Evolutionary conservation across 2,797 vertebrate species (phyloP).

Genomic region (Menidia menidia): DNA sequence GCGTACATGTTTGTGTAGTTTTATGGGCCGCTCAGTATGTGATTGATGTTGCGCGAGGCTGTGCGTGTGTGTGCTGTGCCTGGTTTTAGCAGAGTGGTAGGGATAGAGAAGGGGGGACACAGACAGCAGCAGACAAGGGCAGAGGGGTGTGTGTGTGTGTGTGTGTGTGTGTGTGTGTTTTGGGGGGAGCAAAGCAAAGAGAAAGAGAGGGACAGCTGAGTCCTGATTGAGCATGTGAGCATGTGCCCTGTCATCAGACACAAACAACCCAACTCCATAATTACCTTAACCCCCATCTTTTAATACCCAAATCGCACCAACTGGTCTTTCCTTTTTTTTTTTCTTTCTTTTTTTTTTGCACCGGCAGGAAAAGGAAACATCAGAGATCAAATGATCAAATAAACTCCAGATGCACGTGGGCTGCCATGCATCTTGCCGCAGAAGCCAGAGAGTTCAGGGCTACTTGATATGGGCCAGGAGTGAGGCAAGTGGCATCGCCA

Average conservation of each 20-base stretch:
- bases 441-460: conserved; percentile 75
- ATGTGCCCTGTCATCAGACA: conserved; percentile 78
- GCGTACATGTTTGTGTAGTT: conserved; percentile 74
- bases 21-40: conserved; percentile 73
- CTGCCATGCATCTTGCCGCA: conserved; percentile 69
- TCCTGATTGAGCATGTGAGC: conserved; percentile 79
- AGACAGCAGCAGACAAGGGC: conserved; percentile 65
- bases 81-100: conserved; percentile 71
- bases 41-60: conserved; percentile 75
- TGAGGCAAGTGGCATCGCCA: conserved; percentile 75
- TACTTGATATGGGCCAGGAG: conserved; percentile 81
- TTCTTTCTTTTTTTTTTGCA: conserved; percentile 40
- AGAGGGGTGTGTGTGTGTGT: conserved; percentile 47
- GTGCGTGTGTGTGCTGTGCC: conserved; percentile 72
- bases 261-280: conserved; percentile 78
- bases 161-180: conserved; percentile 7
- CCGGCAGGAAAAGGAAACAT: conserved; percentile 64
- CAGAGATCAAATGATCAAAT: conserved; percentile 74
- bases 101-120: conserved; percentile 59
- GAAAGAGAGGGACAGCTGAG: conserved; percentile 75
- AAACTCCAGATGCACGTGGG: conserved; percentile 76
- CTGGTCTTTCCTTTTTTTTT: conserved; percentile 60
- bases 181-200: conserved; percentile 40
- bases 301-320: conserved; percentile 78
- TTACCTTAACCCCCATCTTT: conserved; percentile 80